A percentile compares a stretch with the other conserved stretches of the same genome.
These are phyloP conservation scores for Percina caprodes DNA, from an alignment of 2,113 vertebrate genomes.

Conservation along the genomic window DNA sequence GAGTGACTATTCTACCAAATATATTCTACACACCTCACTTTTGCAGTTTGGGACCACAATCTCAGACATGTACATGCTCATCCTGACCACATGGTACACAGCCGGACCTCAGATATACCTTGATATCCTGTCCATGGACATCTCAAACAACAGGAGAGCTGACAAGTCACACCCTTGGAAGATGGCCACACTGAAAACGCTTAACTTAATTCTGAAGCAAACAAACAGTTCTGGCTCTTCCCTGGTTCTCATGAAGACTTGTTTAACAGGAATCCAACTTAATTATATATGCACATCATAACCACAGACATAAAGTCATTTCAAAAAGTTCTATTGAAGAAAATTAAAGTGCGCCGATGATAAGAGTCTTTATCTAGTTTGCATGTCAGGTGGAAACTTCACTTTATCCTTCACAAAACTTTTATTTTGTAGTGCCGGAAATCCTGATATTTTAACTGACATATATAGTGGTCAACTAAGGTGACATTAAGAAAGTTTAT, in stretches of 20 bases:
- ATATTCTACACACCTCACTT: not conserved
- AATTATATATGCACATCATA: not conserved
- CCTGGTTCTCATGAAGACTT: not conserved
- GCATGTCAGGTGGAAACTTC: not conserved
- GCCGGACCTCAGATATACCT: not conserved
- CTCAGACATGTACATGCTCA: not conserved
- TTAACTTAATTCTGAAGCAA: not conserved
- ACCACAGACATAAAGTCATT: not conserved
- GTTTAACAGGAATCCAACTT: not conserved
- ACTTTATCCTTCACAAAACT: not conserved
- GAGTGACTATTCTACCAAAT: too few species aligned
- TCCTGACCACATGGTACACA: not conserved
- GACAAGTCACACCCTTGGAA: slow-evolving; percentile 19
- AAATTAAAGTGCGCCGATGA: too few species aligned
- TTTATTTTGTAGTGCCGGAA: not conserved
- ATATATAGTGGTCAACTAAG: not conserved
- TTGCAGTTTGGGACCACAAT: not conserved
- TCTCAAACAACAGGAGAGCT: slow-evolving; percentile 4
- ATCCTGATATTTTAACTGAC: too few species aligned
- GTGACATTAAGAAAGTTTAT: not conserved
- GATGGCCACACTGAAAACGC: not conserved
- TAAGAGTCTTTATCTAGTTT: not conserved
- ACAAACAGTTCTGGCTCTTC: not conserved
- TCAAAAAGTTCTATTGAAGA: not conserved
- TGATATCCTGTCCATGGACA: not conserved